Conservation (phyloP, 1,140 invertebrate genomes). For the Hycleus cichorii region DNA sequence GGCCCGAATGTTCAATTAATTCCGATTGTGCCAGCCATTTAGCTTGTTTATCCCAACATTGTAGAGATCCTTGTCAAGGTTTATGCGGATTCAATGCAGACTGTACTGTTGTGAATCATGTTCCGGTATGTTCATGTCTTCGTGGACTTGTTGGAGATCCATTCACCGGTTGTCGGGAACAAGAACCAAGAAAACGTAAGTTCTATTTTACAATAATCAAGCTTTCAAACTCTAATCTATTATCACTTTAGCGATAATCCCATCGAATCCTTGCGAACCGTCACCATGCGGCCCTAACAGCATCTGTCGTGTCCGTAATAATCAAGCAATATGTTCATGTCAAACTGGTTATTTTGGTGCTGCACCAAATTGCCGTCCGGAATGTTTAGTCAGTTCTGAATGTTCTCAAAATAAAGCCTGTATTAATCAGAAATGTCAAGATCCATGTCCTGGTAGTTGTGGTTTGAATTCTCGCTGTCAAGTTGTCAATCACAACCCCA, state of each 20-base stretch:
- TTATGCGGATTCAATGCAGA: slow-evolving; percentile 72
- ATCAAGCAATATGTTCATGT: slow-evolving; percentile 72
- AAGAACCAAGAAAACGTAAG: slow-evolving; percentile 46
- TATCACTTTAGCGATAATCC: slow-evolving; percentile 20
- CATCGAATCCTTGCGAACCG: slow-evolving; percentile 65
- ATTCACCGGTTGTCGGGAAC: slow-evolving; percentile 64
- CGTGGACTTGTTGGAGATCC: slow-evolving; percentile 73
- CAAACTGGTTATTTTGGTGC: slow-evolving; percentile 65
- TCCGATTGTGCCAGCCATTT: slow-evolving; percentile 71
- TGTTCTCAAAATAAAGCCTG: slow-evolving; percentile 65
- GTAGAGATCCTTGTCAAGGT: slow-evolving; percentile 77
- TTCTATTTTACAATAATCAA: not conserved
- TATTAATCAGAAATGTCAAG: slow-evolving; percentile 70
- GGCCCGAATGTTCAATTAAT: slow-evolving; percentile 71
- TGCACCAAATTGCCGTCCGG: slow-evolving; percentile 68
- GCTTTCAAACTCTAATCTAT: not conserved
- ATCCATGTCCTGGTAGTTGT: slow-evolving; percentile 74
- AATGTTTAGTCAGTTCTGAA: slow-evolving; percentile 72
- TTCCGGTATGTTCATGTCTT: slow-evolving; percentile 71
- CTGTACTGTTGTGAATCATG: slow-evolving; percentile 72
- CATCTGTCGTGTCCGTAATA: slow-evolving; percentile 61
- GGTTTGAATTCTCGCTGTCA: slow-evolving; percentile 70
- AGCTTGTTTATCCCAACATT: slow-evolving; percentile 77
- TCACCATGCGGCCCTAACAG: slow-evolving; percentile 77
- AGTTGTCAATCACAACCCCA: slow-evolving; percentile 76